phyloP scores from a whole-genome alignment of 2,888 invertebrate genomes.

The Dryadula phaetusa region DNA sequence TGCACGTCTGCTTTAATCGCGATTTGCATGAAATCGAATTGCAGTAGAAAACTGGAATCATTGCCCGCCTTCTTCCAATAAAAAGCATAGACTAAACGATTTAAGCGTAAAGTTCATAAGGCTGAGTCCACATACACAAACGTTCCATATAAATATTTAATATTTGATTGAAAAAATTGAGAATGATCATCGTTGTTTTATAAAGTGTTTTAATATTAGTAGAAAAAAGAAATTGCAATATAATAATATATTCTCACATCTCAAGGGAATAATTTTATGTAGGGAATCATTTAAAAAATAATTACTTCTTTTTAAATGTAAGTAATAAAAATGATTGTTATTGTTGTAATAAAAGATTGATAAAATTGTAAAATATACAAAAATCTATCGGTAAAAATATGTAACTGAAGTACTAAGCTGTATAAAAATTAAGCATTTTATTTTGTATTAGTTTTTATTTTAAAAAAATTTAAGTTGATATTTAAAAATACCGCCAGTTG shows the following conservation, averaged over 20 bases:
- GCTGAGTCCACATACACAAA: slow-evolving; percentile 19
- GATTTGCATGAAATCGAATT: slow-evolving; percentile 66
- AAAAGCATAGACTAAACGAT: slow-evolving; percentile 61
- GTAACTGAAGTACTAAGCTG: neutral
- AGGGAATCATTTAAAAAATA: too few relatives aligned
- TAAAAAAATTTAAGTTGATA: neutral
- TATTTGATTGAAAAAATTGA: neutral
- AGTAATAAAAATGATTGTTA: too few relatives aligned
- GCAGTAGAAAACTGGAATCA: slow-evolving; percentile 41
- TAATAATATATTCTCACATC: too few relatives aligned
- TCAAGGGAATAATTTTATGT: too few relatives aligned
- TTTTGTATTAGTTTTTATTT: neutral
- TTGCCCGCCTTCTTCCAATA: slow-evolving; percentile 57
- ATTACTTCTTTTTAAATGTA: too few relatives aligned
- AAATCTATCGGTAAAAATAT: too few relatives aligned
- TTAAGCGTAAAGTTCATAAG: slow-evolving; percentile 30
- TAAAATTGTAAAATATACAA: too few relatives aligned
- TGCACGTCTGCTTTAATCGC: slow-evolving; percentile 64
- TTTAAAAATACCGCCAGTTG: slow-evolving; percentile 12
- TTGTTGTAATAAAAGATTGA: too few relatives aligned
- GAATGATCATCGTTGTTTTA: too few relatives aligned
- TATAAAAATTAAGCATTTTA: neutral
- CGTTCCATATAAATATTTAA: neutral
- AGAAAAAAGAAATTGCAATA: too few relatives aligned
- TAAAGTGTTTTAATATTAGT: too few relatives aligned